phyloP scores from a whole-genome alignment of 2,113 vertebrate genomes.

The Ursus arctos region DNA sequence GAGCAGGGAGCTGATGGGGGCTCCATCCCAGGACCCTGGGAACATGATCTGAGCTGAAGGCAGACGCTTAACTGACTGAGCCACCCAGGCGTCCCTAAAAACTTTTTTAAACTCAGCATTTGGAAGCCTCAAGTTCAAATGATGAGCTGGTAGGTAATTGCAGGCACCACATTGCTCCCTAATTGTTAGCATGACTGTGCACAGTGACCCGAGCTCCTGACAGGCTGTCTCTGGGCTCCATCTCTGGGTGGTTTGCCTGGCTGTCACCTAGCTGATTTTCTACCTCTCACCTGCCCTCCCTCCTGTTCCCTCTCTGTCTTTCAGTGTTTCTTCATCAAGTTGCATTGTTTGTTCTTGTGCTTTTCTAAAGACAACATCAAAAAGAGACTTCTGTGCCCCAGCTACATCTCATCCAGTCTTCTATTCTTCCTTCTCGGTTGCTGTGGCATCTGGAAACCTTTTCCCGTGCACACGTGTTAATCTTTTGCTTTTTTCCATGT shows the following conservation, averaged over 20 bases:
- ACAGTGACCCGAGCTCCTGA: accelerated
- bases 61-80: too few relatives aligned
- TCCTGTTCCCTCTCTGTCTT: accelerated
- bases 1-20: too few relatives aligned
- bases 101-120: not conserved
- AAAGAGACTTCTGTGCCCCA: not conserved
- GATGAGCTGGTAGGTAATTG: accelerated
- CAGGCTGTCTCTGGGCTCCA: too few relatives aligned
- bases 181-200: accelerated
- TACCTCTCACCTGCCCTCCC: not conserved
- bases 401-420: not conserved
- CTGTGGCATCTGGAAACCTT: not conserved
- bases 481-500: not conserved
- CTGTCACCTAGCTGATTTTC: not conserved
- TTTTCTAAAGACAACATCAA: not conserved
- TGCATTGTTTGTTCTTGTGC: not conserved
- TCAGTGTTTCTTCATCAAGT: not conserved
- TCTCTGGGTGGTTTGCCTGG: not conserved
- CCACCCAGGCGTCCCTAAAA: too few relatives aligned
- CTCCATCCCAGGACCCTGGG: too few relatives aligned
- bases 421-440: not conserved
- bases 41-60: too few relatives aligned
- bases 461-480: not conserved
- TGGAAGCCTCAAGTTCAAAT: not conserved
- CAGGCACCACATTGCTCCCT: too few relatives aligned